Evolutionary conservation across 2,888 invertebrate genomes (phyloP), one percentile per base, ranked within the genome.

Genomic region (Diaphora mendica): DNA sequence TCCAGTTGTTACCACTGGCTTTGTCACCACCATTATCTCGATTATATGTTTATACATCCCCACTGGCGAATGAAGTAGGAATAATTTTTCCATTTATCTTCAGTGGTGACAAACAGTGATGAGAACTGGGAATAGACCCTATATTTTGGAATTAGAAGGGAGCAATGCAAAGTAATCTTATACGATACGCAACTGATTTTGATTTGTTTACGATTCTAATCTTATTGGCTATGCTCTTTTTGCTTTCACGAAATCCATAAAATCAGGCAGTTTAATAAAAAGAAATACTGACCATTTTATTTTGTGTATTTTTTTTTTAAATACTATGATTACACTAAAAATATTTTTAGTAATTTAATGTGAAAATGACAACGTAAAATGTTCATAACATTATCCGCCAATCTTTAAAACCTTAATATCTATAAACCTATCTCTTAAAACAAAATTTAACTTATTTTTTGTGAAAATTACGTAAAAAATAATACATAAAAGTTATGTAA

Each of bases 301-400:
- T 13, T 55, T 51, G 51, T 26, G 51, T 68, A 55, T 68, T 35
- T 11, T 55, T 55, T 35, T 51, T 35, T 68, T 55, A 35, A 55
- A 68, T 55, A 55, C 35, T 55, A 68, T 44, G 33, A 39, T 55
- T 68, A 68, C 68, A 55, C 35, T 68, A 51, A 68, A 15, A 17
- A 51, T 23, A 33, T 30, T 68, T 51, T 68, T 55, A 35, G 48
- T 48, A n/a, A 35, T 51, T 48, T 51, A 15, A 23, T 55, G 15
- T 35, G 33, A 35, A 67, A 68, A 55, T 33, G 13, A 35, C n/a
- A n/a, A n/a, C 33, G 68, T 51, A 35, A 55, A n/a, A n/a, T 55
- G 33, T n/a, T 68, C 13, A 55, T 51, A 55, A 35, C 26, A 68
- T 8, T 55, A 68, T 51, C 23, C 17, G 39, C 42, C 26, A 67